Conservation (phyloP, 2,113 vertebrate genomes). For the Noctilio leporinus region DNA sequence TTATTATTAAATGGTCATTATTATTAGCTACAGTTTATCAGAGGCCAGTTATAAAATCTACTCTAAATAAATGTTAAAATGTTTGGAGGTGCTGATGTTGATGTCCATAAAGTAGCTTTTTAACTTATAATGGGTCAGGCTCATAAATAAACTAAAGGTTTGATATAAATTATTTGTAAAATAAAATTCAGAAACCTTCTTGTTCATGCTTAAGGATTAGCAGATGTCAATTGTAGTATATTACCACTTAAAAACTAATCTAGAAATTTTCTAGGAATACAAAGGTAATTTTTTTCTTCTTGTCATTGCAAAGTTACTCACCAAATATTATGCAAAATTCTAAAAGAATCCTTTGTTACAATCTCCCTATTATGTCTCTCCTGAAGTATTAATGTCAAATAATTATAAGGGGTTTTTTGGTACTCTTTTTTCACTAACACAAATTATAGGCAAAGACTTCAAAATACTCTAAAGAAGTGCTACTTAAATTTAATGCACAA, state of each 20-base stretch:
- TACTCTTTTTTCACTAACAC: constrained; percentile 35
- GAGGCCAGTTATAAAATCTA: neutral
- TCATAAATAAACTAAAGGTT: too few species aligned
- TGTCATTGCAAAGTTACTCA: constrained; percentile 39
- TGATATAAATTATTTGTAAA: neutral
- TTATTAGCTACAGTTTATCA: neutral
- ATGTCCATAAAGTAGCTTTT: neutral
- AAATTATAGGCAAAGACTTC: constrained; percentile 62
- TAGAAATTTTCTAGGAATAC: neutral
- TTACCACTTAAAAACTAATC: neutral
- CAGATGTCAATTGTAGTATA: neutral
- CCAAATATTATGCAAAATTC: constrained; percentile 31
- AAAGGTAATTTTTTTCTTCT: constrained; percentile 15
- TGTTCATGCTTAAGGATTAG: neutral
- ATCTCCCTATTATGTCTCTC: constrained; percentile 39
- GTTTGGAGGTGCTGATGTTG: neutral
- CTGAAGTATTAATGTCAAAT: constrained; percentile 63
- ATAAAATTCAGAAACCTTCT: neutral
- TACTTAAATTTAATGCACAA: neutral
- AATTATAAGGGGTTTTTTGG: constrained; percentile 56
- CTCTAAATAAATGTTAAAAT: constrained; percentile 1
- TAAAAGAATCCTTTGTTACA: neutral
- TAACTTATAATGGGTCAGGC: too few species aligned
- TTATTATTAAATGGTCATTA: neutral
- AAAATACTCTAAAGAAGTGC: constrained; percentile 36